These are phyloP conservation scores for Holacanthella duospinosa DNA, from an alignment of 2,888 invertebrate genomes.

Conservation along the genomic window DNA sequence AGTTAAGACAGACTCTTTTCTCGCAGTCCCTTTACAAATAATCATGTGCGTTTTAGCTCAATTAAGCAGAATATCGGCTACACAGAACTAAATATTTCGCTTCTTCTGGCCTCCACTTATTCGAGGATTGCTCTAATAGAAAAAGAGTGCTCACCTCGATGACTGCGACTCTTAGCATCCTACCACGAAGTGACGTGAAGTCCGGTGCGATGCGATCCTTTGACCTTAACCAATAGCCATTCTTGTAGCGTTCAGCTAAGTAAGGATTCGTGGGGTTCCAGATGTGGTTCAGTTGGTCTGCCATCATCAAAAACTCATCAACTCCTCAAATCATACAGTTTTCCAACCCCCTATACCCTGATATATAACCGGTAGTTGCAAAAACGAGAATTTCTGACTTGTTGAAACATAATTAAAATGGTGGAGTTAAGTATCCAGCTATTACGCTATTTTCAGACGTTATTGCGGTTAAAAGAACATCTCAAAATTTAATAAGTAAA, in stretches of 20 bases:
- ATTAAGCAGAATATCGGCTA: not conserved
- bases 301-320: too few species aligned
- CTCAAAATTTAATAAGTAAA: too few species aligned
- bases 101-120: too few species aligned
- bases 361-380: too few species aligned
- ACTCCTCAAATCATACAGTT: too few species aligned
- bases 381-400: not conserved
- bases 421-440: too few species aligned
- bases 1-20: too few species aligned
- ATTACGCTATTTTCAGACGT: too few species aligned
- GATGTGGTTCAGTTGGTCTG: constrained; percentile 36
- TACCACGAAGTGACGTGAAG: constrained; percentile 20
- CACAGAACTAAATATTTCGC: too few species aligned
- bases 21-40: not conserved
- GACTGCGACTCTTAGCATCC: constrained; percentile 24
- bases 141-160: constrained; percentile 22
- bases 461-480: too few species aligned
- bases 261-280: constrained; percentile 37
- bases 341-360: too few species aligned
- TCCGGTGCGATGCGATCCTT: constrained; percentile 18
- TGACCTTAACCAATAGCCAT: constrained; percentile 29
- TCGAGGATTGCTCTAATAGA: too few species aligned
- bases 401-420: not conserved
- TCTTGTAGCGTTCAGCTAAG: constrained; percentile 23
- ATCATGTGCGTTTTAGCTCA: not conserved